Conservation (phyloP, 2,113 vertebrate species). For the Hydrolagus affinis region DNA sequence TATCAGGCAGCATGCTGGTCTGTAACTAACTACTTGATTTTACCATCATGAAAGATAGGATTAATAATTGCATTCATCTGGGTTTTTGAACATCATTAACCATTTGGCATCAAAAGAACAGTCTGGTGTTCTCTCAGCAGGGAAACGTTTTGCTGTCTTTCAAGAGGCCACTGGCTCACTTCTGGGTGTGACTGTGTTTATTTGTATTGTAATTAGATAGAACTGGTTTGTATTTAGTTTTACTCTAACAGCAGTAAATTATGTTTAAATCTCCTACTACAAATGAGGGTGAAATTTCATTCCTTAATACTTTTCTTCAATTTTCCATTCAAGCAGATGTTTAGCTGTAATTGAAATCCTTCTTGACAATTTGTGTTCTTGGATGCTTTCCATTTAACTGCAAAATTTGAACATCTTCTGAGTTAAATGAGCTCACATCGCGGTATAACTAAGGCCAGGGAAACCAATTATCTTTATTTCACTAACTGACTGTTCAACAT, state of each 20-base stretch:
- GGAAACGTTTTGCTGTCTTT: background rate
- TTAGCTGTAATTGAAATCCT: constrained; percentile 71
- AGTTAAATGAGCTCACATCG: constrained; percentile 5
- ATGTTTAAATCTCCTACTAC: constrained; percentile 69
- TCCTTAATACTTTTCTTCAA: constrained; percentile 59
- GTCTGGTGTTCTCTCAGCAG: background rate
- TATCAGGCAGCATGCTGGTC: background rate
- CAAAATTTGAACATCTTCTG: constrained; percentile 52
- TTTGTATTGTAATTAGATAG: constrained; percentile 52
- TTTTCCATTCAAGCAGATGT: constrained; percentile 62
- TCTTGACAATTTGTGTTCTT: constrained; percentile 65
- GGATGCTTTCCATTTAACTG: constrained; percentile 65
- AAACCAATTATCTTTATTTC: constrained; percentile 22
- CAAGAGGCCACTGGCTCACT: background rate
- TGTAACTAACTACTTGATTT: background rate
- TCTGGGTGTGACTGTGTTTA: constrained; percentile 43
- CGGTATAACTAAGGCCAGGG: background rate
- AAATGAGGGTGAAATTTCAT: constrained; percentile 58
- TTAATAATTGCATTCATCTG: constrained; percentile 23
- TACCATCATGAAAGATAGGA: no score
- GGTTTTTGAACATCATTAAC: constrained; percentile 6
- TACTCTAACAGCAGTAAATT: constrained; percentile 62
- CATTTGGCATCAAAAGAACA: background rate
- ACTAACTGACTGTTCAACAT: constrained; percentile 15
- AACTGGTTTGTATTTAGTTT: constrained; percentile 60